Conservation (phyloP, 2,113 vertebrate genomes). For the Indicator indicator region DNA sequence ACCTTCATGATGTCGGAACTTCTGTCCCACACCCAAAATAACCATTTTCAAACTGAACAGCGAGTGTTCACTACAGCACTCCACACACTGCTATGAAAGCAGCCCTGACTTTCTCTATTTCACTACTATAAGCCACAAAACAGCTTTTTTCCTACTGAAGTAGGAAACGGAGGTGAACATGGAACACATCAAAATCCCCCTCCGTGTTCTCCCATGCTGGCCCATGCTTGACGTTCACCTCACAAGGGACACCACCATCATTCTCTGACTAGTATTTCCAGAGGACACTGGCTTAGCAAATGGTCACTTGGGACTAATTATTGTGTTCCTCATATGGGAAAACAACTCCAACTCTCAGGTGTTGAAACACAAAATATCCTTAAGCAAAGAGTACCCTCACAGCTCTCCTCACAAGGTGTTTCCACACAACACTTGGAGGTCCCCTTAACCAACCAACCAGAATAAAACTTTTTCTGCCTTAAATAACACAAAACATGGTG, state of each 20-base stretch:
- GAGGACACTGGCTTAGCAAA: accelerated
- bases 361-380: accelerated
- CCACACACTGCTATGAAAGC: background rate
- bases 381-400: accelerated
- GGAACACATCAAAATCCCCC: background rate
- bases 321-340: accelerated
- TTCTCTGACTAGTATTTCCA: background rate
- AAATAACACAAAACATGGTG: accelerated
- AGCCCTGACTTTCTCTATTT: background rate
- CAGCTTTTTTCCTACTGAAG: background rate
- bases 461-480: too few species aligned
- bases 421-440: accelerated
- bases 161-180: accelerated
- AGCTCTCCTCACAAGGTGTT: background rate
- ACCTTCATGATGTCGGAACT: background rate
- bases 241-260: accelerated
- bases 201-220: accelerated
- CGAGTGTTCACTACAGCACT: background rate
- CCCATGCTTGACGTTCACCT: accelerated
- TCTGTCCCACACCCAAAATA: background rate
- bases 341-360: accelerated
- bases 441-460: accelerated
- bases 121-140: background rate
- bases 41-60: background rate
- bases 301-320: background rate